Base-by-base conservation (phyloP, 2,113 vertebrate genomes). In the Neofelis nebulosa region DNA sequence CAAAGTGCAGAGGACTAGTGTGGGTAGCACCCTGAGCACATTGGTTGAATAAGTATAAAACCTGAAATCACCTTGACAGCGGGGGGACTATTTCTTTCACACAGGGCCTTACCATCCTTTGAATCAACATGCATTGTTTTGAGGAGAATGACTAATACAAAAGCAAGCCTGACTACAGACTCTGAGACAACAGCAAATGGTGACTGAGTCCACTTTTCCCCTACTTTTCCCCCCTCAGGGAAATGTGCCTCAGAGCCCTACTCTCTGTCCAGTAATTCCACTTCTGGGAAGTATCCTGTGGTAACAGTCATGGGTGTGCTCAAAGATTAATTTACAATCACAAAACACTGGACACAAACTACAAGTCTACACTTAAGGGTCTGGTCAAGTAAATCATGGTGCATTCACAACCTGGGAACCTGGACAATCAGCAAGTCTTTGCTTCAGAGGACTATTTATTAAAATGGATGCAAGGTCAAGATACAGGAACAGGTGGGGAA, bases 401-500 rank as follows among this genome's bases (percentile, higher is more conserved):
- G 57, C 23, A 23, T n/a, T 90, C 91, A 88, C 4, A 95, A 81
- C 33, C 69, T 4, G 33, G 82, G 50, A 92, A 41, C 79, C 85
- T 91, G 81, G 74, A 66, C 45, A 92, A 65, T 89, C 73, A 83
- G 73, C 38, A 90, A 94, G 45, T 5, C 50, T 88, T 61, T 23
- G 69, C 89, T 94, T 93, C 86, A 66, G 55, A 97, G 82, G n/a
- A 95, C 93, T 79, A 89, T 91, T 95, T 95, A 94, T 91, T 97
- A 69, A 82, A 87, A 80, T 50, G 66, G 55, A 79, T 27, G 11
- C 76, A 69, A 94, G 55, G 38, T 87, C 52, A 91, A 83, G 92
- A 96, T 85, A 93, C 55, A 96, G 73, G 65, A 68, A 63, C 48
- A 83, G 65, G 41, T 21, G 1, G 73, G 83, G 65, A 5, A 92